Percentiles rank a stretch among this genome's conserved stretches.
Conservation (phyloP, 30 jellyfish, hydroid and myxozoan genomes). For the Sanderia malayensis region DNA sequence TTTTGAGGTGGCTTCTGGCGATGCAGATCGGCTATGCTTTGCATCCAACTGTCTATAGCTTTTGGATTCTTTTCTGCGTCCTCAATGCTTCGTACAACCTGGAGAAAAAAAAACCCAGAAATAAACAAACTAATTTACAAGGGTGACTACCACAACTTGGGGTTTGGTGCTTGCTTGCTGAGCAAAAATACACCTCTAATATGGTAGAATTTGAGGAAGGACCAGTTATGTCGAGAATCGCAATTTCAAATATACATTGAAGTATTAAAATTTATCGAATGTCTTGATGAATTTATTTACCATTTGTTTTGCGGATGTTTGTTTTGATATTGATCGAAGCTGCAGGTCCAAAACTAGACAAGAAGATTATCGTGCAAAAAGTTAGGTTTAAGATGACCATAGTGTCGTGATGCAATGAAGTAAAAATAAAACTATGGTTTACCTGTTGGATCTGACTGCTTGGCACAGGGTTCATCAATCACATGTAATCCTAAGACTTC, state of each 20-base stretch:
- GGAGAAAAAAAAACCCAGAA: not conserved
- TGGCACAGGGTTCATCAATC: constrained; percentile 96
- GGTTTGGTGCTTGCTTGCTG: too few relatives aligned
- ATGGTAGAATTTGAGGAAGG: too few relatives aligned
- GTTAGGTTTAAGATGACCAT: not conserved
- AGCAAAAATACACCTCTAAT: too few relatives aligned
- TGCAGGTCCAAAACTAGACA: constrained; percentile 88
- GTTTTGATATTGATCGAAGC: constrained; percentile 93
- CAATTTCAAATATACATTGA: too few relatives aligned
- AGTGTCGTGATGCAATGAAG: not conserved
- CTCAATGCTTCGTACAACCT: constrained; percentile 96
- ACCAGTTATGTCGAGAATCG: too few relatives aligned
- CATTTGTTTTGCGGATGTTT: constrained; percentile 88
- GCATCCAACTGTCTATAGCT: constrained; percentile 92
- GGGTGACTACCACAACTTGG: too few relatives aligned
- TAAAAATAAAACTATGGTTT: not conserved
- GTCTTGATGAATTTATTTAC: too few relatives aligned
- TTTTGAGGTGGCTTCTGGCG: constrained; percentile 97
- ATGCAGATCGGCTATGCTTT: constrained; percentile 88
- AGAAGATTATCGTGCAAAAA: too few relatives aligned
- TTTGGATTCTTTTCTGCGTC: constrained; percentile 95
- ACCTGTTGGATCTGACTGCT: constrained; percentile 99
- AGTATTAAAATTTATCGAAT: too few relatives aligned
- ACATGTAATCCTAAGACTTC: constrained; percentile 91
- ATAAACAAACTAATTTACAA: too few relatives aligned